These are phyloP conservation scores for Onychostruthus taczanowskii DNA, from an alignment of 2,113 vertebrate species.

Conservation along the genomic window DNA sequence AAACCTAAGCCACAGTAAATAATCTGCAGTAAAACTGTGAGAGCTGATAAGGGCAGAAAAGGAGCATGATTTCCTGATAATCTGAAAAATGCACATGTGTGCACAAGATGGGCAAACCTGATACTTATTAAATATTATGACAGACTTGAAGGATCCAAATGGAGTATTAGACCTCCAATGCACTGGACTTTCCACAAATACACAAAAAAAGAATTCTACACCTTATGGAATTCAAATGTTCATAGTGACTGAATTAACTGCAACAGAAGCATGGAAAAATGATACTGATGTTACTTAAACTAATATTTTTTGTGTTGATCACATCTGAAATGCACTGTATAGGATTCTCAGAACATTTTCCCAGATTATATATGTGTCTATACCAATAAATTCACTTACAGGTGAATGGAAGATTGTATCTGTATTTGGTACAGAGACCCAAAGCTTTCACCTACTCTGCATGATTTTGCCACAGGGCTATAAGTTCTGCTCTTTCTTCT, in stretches of 20 bases:
- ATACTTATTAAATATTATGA: not conserved
- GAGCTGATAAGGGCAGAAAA: not conserved
- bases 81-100: not conserved
- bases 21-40: not conserved
- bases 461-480: not conserved
- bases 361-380: not conserved
- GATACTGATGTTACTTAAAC: not conserved
- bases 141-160: not conserved
- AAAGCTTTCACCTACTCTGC: not conserved
- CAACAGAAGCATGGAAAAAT: not conserved
- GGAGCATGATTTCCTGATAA: not conserved
- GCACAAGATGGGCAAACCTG: not conserved
- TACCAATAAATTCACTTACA: not conserved
- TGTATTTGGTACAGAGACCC: not conserved
- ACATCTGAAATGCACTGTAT: not conserved
- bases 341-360: not conserved
- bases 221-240: not conserved
- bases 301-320: not conserved
- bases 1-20: not conserved
- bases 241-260: not conserved
- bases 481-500: not conserved
- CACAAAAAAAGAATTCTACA: not conserved
- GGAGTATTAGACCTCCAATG: not conserved
- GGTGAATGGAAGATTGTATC: not conserved
- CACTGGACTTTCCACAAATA: not conserved